Conservation (phyloP, 2,113 vertebrate genomes). For the Cinclus mexicanus region DNA sequence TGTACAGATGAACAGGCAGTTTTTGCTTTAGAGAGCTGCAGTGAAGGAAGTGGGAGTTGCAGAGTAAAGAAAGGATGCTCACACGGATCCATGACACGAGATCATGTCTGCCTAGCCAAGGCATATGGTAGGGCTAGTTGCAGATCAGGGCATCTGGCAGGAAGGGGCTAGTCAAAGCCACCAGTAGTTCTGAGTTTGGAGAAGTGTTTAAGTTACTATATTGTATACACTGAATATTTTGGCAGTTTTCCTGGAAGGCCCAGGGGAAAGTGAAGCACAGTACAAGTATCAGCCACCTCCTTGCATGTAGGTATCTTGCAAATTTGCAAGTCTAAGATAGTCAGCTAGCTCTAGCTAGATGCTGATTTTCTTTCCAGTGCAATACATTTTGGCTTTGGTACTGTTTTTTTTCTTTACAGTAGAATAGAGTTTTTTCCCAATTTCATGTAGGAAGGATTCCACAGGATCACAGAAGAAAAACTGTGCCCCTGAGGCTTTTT, state of each 20-base stretch:
- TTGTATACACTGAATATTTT: not conserved
- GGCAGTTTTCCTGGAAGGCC: not conserved
- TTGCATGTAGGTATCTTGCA: not conserved
- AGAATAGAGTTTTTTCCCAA: not conserved
- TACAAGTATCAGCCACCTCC: not conserved
- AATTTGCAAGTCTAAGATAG: not conserved
- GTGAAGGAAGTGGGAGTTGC: not conserved
- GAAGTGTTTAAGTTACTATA: not conserved
- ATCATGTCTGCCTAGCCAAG: not conserved
- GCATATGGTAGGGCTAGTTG: not conserved
- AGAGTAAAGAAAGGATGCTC: not conserved
- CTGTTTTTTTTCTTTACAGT: not conserved
- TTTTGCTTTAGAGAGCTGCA: not conserved
- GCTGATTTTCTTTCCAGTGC: not conserved
- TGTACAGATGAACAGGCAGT: not conserved
- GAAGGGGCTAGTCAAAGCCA: not conserved
- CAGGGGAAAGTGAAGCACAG: not conserved
- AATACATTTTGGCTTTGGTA: not conserved
- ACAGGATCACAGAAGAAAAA: not conserved
- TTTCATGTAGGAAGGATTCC: not conserved
- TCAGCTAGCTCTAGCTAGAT: not conserved
- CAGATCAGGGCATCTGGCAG: not conserved
- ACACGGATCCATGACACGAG: fast-evolving
- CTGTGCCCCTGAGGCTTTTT: not conserved
- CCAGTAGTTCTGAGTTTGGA: not conserved